Evolutionary conservation across 2,888 invertebrate species (phyloP).

Genomic region (Rambutsinella grinnellia): DNA sequence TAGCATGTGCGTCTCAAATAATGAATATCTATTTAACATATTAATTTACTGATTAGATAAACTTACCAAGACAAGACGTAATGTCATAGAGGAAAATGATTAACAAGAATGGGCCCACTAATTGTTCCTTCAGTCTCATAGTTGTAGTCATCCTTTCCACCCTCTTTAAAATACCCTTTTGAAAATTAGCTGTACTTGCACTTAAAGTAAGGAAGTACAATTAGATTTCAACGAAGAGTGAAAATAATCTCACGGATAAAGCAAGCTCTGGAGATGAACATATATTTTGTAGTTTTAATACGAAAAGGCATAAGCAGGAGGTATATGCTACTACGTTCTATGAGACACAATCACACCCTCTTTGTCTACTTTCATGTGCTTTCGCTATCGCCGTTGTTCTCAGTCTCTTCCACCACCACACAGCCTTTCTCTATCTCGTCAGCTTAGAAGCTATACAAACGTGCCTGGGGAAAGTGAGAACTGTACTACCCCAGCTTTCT

Average conservation of each 20-base stretch:
- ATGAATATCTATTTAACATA: no score
- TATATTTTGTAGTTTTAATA: neutral
- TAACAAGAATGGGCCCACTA: conserved; percentile 35
- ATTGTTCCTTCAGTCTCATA: conserved; percentile 41
- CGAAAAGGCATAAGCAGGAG: neutral
- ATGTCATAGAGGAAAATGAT: conserved; percentile 23
- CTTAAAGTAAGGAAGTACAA: no score
- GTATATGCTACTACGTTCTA: neutral
- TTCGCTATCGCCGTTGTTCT: neutral
- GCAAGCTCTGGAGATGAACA: neutral
- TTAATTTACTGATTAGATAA: no score
- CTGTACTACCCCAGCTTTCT: conserved; percentile 27
- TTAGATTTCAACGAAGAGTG: no score
- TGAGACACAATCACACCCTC: neutral
- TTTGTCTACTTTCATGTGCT: neutral
- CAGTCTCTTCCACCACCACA: neutral
- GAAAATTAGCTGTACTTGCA: no score
- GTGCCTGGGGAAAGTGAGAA: conserved; percentile 26
- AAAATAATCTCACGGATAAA: neutral
- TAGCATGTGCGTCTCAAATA: no score
- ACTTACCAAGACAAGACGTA: conserved; percentile 31
- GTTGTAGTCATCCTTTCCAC: conserved; percentile 20
- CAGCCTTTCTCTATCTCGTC: neutral
- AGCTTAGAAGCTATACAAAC: conserved; percentile 1
- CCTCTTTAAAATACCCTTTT: neutral